Evolutionary conservation across 2,797 vertebrate genomes (phyloP).

Genomic region (Gymnoscopelus microlampas): DNA sequence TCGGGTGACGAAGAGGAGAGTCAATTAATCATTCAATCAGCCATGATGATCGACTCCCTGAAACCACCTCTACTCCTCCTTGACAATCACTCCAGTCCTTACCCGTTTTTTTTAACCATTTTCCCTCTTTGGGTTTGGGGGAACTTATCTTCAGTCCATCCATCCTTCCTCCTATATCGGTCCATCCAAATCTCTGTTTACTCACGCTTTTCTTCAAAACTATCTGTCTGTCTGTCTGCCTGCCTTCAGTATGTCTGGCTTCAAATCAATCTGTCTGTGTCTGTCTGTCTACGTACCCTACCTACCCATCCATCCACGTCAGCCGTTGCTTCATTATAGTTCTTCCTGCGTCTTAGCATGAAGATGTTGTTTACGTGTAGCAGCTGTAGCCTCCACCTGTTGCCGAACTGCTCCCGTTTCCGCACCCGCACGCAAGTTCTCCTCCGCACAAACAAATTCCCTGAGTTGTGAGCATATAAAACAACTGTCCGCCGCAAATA

Average conservation of each 20-base stretch:
- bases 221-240: too few relatives aligned
- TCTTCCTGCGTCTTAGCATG: constrained; percentile 35
- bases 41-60: neutral
- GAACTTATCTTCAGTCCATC: neutral
- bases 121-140: too few relatives aligned
- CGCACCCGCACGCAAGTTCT: constrained; percentile 12
- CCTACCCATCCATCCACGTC: too few relatives aligned
- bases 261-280: too few relatives aligned
- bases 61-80: neutral
- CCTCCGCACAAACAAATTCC: neutral
- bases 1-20: too few relatives aligned
- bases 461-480: constrained; percentile 34
- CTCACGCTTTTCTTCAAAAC: too few relatives aligned
- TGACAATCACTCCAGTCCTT: constrained; percentile 33
- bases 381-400: constrained; percentile 68
- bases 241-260: too few relatives aligned
- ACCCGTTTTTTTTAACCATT: neutral
- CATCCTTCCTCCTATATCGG: constrained; percentile 11
- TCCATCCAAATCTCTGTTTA: neutral
- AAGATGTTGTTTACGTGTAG: constrained; percentile 68
- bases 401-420: constrained; percentile 64
- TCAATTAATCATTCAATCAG: too few relatives aligned
- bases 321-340: too few relatives aligned
- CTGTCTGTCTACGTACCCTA: too few relatives aligned
- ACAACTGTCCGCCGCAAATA: constrained; percentile 64